Conservation (phyloP, 2,113 vertebrate species). For the Merops nubicus region DNA sequence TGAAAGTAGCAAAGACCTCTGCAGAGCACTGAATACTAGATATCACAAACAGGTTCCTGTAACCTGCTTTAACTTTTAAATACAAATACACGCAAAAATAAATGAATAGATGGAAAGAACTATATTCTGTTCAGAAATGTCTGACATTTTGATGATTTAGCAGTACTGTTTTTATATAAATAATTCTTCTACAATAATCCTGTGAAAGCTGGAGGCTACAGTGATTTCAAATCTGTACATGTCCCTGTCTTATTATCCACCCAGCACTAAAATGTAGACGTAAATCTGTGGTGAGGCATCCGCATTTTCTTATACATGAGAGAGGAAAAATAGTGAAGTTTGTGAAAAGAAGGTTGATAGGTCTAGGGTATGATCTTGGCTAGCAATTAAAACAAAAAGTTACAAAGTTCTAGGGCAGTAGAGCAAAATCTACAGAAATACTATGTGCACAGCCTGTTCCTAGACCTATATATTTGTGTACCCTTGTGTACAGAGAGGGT, state of each 20-base stretch:
- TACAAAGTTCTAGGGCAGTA: neutral
- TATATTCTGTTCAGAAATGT: neutral
- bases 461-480: neutral
- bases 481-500: neutral
- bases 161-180: neutral
- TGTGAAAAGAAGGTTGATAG: neutral
- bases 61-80: neutral
- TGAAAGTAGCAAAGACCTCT: neutral
- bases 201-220: neutral
- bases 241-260: neutral
- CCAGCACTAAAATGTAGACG: neutral
- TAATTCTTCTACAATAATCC: neutral
- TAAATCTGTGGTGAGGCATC: neutral
- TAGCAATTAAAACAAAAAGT: neutral
- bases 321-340: neutral
- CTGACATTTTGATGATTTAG: neutral
- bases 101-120: neutral
- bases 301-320: neutral
- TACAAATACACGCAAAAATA: neutral
- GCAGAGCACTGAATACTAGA: neutral
- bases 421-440: neutral
- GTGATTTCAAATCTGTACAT: neutral
- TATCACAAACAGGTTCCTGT: neutral
- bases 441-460: neutral
- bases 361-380: neutral